Evolutionary conservation across 1,140 invertebrate species (phyloP).

Genomic region (Nephotettix cincticeps): DNA sequence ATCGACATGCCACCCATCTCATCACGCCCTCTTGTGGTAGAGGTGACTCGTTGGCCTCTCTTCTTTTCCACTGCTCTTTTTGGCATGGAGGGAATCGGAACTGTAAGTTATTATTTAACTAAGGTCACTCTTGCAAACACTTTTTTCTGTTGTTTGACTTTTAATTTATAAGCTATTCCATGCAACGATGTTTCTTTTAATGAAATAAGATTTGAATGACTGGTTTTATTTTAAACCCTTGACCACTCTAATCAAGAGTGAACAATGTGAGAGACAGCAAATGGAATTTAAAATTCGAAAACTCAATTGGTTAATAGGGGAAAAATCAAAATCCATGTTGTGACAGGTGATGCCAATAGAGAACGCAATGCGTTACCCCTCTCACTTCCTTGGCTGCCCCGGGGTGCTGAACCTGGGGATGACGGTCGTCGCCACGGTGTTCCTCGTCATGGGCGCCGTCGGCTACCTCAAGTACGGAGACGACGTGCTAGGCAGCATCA

Average conservation of each 20-base stretch:
- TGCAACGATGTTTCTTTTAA: too few species aligned
- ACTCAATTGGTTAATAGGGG: too few species aligned
- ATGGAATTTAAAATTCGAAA: too few species aligned
- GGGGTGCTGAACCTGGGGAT: constrained; percentile 87
- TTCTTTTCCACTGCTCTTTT: constrained; percentile 65
- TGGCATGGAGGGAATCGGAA: constrained; percentile 77
- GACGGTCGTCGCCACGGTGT: constrained; percentile 78
- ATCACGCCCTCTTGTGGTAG: constrained; percentile 10
- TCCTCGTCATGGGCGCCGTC: constrained; percentile 82
- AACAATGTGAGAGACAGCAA: too few species aligned
- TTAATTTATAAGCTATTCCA: too few species aligned
- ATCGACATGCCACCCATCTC: constrained; percentile 31
- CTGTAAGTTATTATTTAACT: too few species aligned
- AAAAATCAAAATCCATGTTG: too few species aligned
- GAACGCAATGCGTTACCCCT: constrained; percentile 84
- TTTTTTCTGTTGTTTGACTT: background rate
- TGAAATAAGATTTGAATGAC: too few species aligned
- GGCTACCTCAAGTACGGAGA: constrained; percentile 80
- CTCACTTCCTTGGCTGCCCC: constrained; percentile 74
- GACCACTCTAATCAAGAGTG: too few species aligned
- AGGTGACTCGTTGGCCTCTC: constrained; percentile 35
- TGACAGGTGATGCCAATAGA: constrained; percentile 80
- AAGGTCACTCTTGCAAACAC: background rate
- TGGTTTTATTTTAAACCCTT: too few species aligned
- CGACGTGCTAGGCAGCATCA: constrained; percentile 64